A percentile compares a stretch with the other conserved stretches of the same genome.
These are phyloP conservation scores for Armadillidium nasatum DNA, from an alignment of 1,140 invertebrate species.

Conservation along the genomic window DNA sequence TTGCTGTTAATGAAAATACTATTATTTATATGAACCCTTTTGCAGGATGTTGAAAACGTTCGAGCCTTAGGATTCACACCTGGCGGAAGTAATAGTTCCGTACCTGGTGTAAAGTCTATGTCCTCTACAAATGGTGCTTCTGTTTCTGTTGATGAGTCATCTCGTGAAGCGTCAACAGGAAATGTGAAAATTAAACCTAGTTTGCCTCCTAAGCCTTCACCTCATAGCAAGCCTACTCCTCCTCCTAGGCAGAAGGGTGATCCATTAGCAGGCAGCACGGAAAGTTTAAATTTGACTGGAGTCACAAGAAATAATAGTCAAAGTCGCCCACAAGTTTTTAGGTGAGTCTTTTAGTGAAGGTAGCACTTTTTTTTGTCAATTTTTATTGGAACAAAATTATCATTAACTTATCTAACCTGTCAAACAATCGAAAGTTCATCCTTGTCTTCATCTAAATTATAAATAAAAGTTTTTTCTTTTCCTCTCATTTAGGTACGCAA, in stretches of 20 bases:
- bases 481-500: slow-evolving; percentile 49
- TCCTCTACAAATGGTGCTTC: neutral
- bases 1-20: too few relatives aligned
- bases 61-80: neutral
- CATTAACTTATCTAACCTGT: too few relatives aligned
- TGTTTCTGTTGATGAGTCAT: neutral
- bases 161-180: neutral
- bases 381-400: too few relatives aligned
- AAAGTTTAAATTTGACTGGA: slow-evolving; percentile 18
- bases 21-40: too few relatives aligned
- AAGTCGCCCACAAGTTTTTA: slow-evolving; percentile 24
- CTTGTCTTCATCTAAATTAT: too few relatives aligned
- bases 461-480: too few relatives aligned
- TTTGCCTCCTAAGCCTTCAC: slow-evolving; percentile 66
- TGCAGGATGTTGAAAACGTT: slow-evolving; percentile 25
- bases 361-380: too few relatives aligned
- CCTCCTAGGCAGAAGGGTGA: slow-evolving; percentile 52
- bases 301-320: neutral
- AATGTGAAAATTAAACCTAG: slow-evolving; percentile 57
- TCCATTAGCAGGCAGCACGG: slow-evolving; percentile 27
- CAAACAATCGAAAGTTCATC: too few relatives aligned
- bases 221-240: slow-evolving; percentile 50
- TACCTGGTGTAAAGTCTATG: neutral
- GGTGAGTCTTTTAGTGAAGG: slow-evolving; percentile 29
- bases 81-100: slow-evolving; percentile 20